Evolutionary conservation across 2,797 vertebrate species (phyloP), one percentile per base, ranked within the genome.

Genomic region (Spheniscus humboldti): DNA sequence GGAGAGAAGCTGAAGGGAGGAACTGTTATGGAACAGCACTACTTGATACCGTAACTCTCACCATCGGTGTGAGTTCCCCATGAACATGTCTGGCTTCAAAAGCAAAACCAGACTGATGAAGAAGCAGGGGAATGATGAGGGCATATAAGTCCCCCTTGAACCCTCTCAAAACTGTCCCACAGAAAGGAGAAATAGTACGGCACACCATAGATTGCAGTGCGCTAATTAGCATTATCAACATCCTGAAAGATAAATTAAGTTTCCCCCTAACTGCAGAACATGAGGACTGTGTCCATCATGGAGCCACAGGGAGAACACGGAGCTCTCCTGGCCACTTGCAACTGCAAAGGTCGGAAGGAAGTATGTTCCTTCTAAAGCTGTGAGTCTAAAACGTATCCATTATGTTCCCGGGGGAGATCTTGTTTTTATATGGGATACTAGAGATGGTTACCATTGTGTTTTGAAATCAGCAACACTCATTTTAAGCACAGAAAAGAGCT

Each of bases 261-360:
- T 57, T 47, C 45, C 39, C 43, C n/a, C 24, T 62, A 64, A 47
- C 18, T 47, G n/a, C 39, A 80, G 22, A 63, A 39, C 1, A 1
- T 6, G 5, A 79, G 56, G 37, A 35, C 39, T 39, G 30, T 22
- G 11, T 17, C 35, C 67, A 43, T 23, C 35, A 56, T 23, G 15
- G 33, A 73, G 33, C 31, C 33, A 31, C 0, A 0, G 9, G 17
- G 33, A 83, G 39, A 77, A 72, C 8, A 20, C 0, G 1, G 9
- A 68, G 12, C 28, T 52, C 30, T 52, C 18, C 67, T n/a, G 35
- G 41, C 25, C 22, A 15, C 59, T 31, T 64, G 50, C 37, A 87
- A 27, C 15, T 35, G 52, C n/a, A 59, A 50, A 50, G 14, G 17
- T 18, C 43, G 20, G 41, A 78, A 67, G 31, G 12, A 82, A 53